Evolutionary conservation across 2,113 vertebrate species (phyloP).

Genomic region (Hippocampus abdominalis): DNA sequence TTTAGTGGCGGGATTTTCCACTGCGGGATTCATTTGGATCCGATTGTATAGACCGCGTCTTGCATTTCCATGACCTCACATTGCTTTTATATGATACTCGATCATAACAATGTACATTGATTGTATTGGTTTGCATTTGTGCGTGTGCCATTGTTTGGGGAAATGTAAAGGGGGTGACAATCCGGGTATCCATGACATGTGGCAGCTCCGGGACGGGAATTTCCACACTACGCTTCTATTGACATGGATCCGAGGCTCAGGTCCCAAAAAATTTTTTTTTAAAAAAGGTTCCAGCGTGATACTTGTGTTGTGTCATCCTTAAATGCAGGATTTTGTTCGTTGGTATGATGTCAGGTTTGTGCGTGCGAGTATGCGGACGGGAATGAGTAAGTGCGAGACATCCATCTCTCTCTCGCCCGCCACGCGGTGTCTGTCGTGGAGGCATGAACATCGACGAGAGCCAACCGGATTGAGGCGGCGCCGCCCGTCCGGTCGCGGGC

Average conservation of each 20-base stretch:
- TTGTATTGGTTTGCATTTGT: not conserved
- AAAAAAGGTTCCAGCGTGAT: conserved; percentile 29
- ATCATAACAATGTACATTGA: not conserved
- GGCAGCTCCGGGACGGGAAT: conserved; percentile 58
- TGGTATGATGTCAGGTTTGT: conserved; percentile 21
- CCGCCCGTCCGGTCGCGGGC: conserved; percentile 49
- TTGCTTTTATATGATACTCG: not conserved
- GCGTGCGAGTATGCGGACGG: conserved; percentile 24
- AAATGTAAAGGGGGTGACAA: not conserved
- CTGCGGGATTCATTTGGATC: not conserved
- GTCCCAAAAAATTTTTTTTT: conserved; percentile 11
- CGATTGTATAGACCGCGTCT: not conserved
- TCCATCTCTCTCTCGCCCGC: conserved; percentile 33
- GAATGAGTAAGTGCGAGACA: conserved; percentile 27
- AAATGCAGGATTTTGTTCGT: not conserved
- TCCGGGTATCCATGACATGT: conserved; percentile 33
- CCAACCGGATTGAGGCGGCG: conserved; percentile 64
- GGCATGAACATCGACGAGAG: conserved; percentile 64
- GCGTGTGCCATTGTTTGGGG: not conserved
- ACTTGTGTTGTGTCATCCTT: conserved; percentile 49
- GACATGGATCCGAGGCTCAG: conserved; percentile 48
- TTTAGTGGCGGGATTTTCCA: no score
- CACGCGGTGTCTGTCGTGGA: conserved; percentile 26
- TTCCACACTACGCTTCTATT: conserved; percentile 50
- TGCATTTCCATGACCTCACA: not conserved